Evolutionary conservation across 2,888 invertebrate species (phyloP).

Genomic region (Halictus quadricinctus): DNA sequence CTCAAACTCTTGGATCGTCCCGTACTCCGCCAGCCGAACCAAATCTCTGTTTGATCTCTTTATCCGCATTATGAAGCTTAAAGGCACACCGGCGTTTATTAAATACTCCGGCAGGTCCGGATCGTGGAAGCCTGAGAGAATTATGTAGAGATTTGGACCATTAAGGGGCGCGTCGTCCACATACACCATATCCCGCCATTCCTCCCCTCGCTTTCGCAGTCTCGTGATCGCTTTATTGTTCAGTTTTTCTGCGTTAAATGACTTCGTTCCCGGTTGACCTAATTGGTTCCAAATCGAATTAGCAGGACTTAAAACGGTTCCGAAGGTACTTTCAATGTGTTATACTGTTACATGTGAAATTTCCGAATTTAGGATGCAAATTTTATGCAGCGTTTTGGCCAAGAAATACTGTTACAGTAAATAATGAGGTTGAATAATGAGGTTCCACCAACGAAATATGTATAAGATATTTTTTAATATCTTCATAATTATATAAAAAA

Average conservation of each 20-base stretch:
- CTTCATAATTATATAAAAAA: no score
- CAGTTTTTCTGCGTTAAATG: not conserved
- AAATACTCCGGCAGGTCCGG: constrained; percentile 70
- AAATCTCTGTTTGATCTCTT: constrained; percentile 60
- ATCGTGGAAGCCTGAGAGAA: constrained; percentile 83
- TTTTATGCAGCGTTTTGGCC: no score
- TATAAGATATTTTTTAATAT: no score
- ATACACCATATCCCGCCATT: constrained; percentile 84
- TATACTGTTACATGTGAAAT: no score
- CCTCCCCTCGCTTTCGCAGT: constrained; percentile 84
- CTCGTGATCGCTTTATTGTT: constrained; percentile 80
- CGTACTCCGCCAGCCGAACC: not conserved
- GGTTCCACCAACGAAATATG: no score
- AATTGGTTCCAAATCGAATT: not conserved
- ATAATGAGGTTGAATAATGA: no score
- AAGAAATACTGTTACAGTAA: no score
- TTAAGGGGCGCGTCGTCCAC: constrained; percentile 84
- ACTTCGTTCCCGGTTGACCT: constrained; percentile 30
- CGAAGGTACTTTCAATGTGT: no score
- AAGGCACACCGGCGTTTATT: constrained; percentile 70
- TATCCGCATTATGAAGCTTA: constrained; percentile 73
- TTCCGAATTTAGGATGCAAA: no score
- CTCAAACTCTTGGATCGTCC: not conserved
- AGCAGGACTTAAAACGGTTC: not conserved
- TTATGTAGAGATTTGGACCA: constrained; percentile 84